phyloP scores from a whole-genome alignment of 1,140 invertebrate species.

The Drosophila ercepeae region DNA sequence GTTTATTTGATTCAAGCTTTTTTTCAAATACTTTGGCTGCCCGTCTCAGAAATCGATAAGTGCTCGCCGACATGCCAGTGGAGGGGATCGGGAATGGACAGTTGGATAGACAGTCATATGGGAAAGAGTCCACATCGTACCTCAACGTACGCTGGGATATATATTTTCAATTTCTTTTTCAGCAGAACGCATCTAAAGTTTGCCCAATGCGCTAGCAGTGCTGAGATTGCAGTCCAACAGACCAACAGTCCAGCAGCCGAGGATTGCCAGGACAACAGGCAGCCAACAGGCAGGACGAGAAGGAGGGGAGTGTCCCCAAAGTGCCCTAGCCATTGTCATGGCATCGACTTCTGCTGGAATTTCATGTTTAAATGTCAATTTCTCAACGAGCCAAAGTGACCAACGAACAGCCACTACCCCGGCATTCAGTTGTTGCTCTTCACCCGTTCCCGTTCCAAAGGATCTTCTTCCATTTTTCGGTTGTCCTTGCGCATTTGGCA shows the following conservation, averaged over 20 bases:
- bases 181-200: constrained; percentile 72
- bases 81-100: constrained; percentile 36
- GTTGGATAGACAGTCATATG: constrained; percentile 76
- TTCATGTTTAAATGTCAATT: constrained; percentile 82
- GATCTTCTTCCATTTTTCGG: constrained; percentile 18
- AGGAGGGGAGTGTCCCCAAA: constrained; percentile 40
- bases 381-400: constrained; percentile 76
- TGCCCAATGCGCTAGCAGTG: constrained; percentile 58
- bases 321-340: constrained; percentile 70
- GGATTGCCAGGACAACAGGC: constrained; percentile 43
- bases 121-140: constrained; percentile 49
- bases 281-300: neutral
- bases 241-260: too few relatives aligned
- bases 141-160: constrained; percentile 46
- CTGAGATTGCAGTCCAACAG: constrained; percentile 70
- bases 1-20: constrained; percentile 69
- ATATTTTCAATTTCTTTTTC: constrained; percentile 79
- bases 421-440: constrained; percentile 12
- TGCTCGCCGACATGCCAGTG: constrained; percentile 55
- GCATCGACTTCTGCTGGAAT: constrained; percentile 68
- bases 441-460: neutral
- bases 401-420: constrained; percentile 45
- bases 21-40: constrained; percentile 55
- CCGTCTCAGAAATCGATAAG: constrained; percentile 77
- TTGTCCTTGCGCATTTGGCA: constrained; percentile 54